Percentiles rank a stretch among this genome's conserved stretches.
These are phyloP conservation scores for Colaptes auratus DNA, from an alignment of 2,113 vertebrate genomes.

Conservation along the genomic window DNA sequence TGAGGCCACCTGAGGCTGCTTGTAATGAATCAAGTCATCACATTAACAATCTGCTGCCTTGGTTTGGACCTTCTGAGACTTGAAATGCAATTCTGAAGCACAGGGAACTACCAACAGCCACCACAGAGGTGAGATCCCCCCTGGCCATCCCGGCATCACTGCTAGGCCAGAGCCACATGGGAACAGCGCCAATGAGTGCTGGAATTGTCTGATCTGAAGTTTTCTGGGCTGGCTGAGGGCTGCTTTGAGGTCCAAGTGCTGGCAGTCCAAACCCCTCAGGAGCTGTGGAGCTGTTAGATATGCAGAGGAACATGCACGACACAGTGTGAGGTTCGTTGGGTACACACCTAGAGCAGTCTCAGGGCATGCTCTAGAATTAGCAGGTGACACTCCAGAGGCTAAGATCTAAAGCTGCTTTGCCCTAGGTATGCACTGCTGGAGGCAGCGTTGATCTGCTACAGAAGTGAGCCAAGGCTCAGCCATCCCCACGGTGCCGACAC, in stretches of 20 bases:
- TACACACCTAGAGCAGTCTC: background rate
- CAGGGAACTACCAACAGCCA: background rate
- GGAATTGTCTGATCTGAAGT: background rate
- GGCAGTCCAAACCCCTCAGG: background rate
- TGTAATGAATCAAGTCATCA: background rate
- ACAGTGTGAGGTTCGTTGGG: accelerated
- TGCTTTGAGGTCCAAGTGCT: background rate
- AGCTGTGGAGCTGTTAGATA: constrained; percentile 32
- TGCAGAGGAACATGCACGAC: constrained; percentile 26
- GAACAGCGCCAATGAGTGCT: background rate
- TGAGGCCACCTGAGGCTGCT: background rate
- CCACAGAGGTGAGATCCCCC: background rate
- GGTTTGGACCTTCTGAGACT: background rate
- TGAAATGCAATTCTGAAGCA: accelerated
- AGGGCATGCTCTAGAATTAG: constrained; percentile 33
- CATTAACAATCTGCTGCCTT: background rate
- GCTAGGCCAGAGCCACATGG: background rate
- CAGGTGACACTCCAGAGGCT: background rate
- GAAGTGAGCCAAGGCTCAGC: background rate
- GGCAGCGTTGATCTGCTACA: background rate
- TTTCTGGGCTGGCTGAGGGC: constrained; percentile 7
- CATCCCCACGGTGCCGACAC: background rate
- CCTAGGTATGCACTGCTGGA: background rate
- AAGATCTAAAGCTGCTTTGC: background rate
- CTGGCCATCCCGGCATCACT: background rate